These are phyloP conservation scores for Cinara cedri DNA, from an alignment of 2,888 invertebrate genomes.

Conservation along the genomic window DNA sequence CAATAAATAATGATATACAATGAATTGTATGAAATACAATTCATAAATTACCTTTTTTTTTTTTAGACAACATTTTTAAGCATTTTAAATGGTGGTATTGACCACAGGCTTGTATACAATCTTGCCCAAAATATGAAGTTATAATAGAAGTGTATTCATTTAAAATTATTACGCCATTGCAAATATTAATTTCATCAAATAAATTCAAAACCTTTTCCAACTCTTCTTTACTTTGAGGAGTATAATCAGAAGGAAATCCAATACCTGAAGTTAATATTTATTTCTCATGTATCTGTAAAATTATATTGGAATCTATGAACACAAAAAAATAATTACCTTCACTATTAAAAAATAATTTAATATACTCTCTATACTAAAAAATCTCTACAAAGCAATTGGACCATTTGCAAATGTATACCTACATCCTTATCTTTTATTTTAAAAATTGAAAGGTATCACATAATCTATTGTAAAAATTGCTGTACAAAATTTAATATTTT, in stretches of 20 bases:
- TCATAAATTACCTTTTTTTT: constrained; percentile 1
- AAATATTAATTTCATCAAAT: constrained; percentile 2
- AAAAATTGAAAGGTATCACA: not conserved
- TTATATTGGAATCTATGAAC: not conserved
- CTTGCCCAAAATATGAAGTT: not conserved
- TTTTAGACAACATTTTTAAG: not conserved
- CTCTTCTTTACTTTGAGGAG: not conserved
- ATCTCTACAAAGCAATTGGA: not conserved
- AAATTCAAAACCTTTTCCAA: not conserved
- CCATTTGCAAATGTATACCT: not conserved
- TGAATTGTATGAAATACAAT: too few relatives aligned
- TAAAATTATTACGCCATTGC: not conserved
- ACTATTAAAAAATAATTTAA: too few relatives aligned
- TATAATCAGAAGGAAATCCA: constrained; percentile 7
- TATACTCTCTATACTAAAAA: not conserved
- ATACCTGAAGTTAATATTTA: not conserved
- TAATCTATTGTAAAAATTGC: not conserved
- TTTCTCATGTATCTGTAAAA: not conserved
- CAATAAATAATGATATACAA: too few relatives aligned
- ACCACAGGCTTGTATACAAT: not conserved
- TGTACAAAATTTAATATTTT: not conserved
- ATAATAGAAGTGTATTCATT: not conserved
- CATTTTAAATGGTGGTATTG: constrained; percentile 2
- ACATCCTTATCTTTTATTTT: not conserved
- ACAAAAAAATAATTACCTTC: not conserved